Conservation (phyloP, 2,888 invertebrate species). For the Biston stratarius region DNA sequence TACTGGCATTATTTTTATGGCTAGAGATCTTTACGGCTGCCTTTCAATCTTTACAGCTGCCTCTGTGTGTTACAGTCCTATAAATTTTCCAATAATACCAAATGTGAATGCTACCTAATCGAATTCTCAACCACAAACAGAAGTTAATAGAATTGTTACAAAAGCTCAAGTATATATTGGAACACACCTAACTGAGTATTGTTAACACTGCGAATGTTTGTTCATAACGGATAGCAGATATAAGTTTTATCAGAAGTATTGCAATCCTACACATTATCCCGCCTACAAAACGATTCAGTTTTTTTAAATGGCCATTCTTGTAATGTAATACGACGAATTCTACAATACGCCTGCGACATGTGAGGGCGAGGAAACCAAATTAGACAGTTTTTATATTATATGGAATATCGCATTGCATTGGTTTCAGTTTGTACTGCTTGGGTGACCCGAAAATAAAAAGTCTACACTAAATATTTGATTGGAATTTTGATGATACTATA, state of each 20-base stretch:
- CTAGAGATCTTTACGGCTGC: slow-evolving; percentile 5
- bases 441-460: not conserved
- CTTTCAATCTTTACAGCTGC: not conserved
- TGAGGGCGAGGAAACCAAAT: no score
- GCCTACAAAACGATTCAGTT: no score
- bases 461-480: not conserved
- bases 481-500: slow-evolving; percentile 2
- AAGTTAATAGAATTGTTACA: not conserved
- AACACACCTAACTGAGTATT: slow-evolving; percentile 3
- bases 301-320: no score
- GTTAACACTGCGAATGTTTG: not conserved
- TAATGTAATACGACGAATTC: no score
- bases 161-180: not conserved
- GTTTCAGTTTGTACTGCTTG: not conserved
- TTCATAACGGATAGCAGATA: slow-evolving; percentile 2
- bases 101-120: not conserved
- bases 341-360: no score
- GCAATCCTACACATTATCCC: no score
- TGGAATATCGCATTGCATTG: not conserved
- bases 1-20: not conserved
- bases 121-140: not conserved
- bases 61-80: not conserved
- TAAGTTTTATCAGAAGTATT: not conserved
- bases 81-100: slow-evolving; percentile 3
- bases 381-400: not conserved